Conservation (phyloP, 2,113 vertebrate genomes). For the Pogona vitticeps region DNA sequence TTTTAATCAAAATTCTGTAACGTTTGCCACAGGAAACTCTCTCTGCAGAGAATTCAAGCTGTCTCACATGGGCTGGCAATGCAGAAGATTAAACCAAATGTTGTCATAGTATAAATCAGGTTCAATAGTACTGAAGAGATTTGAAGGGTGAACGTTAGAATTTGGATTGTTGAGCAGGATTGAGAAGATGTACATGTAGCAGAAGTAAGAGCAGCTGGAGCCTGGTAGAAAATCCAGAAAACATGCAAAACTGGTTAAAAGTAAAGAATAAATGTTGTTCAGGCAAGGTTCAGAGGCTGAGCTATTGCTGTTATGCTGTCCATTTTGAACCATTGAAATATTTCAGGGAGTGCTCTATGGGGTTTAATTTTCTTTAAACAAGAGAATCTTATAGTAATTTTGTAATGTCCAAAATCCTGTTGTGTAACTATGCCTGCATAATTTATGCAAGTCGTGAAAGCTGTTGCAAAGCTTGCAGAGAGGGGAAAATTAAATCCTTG, state of each 20-base stretch:
- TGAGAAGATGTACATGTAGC: not conserved
- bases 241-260: not conserved
- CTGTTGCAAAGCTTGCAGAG: too few species aligned
- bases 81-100: not conserved
- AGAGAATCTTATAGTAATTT: not conserved
- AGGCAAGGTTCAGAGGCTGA: not conserved
- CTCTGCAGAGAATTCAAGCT: not conserved
- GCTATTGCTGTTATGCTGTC: not conserved
- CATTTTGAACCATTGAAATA: too few species aligned
- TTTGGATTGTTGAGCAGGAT: not conserved
- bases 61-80: not conserved
- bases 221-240: not conserved
- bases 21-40: not conserved
- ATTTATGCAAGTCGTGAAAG: too few species aligned
- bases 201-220: not conserved
- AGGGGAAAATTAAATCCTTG: too few species aligned
- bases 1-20: too few species aligned
- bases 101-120: too few species aligned
- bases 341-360: not conserved
- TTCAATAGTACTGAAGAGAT: too few species aligned
- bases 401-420: too few species aligned
- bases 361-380: not conserved
- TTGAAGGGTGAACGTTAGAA: not conserved
- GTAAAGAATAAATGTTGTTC: not conserved
- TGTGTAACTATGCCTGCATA: too few species aligned